Percentiles rank a stretch among this genome's conserved stretches.
Conservation (phyloP, 2,113 vertebrate species). For the pig (Sus scrofa) region DNA sequence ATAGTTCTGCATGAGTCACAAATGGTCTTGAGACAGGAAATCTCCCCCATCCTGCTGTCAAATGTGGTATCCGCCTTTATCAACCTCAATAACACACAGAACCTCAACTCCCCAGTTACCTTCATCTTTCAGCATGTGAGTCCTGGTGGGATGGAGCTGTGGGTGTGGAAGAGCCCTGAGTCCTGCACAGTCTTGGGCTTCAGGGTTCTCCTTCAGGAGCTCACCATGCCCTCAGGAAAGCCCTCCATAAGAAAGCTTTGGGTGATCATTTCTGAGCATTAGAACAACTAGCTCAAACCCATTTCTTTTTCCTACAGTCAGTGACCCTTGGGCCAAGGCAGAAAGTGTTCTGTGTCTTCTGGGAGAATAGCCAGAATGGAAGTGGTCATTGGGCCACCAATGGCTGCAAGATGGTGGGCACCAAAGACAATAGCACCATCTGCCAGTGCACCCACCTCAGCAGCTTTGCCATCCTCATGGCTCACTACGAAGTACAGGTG, state of each 20-base stretch:
- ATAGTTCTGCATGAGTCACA: neutral
- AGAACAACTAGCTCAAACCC: neutral
- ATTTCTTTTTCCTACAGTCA: neutral
- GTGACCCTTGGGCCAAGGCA: neutral
- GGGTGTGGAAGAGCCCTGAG: neutral
- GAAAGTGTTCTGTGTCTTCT: slow-evolving; percentile 84
- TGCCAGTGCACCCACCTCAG: slow-evolving; percentile 89
- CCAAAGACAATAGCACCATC: slow-evolving; percentile 78
- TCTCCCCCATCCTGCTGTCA: slow-evolving; percentile 84
- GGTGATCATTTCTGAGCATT: neutral
- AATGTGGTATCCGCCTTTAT: slow-evolving; percentile 84
- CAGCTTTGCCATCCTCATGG: slow-evolving; percentile 89
- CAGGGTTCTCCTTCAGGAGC: fast-evolving
- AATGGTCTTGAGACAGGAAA: neutral
- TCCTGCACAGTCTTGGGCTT: neutral
- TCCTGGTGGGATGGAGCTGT: neutral
- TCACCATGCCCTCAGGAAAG: neutral
- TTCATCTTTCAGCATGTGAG: slow-evolving; percentile 86
- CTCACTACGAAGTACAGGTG: neutral
- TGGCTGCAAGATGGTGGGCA: slow-evolving; percentile 78
- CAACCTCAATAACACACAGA: slow-evolving; percentile 80
- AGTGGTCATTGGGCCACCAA: slow-evolving; percentile 84
- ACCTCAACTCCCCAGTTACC: slow-evolving; percentile 80
- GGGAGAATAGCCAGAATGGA: slow-evolving; percentile 69
- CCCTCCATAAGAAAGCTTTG: neutral